Evolutionary conservation across 2,888 invertebrate genomes (phyloP).

Genomic region (Cremastinae sp.): DNA sequence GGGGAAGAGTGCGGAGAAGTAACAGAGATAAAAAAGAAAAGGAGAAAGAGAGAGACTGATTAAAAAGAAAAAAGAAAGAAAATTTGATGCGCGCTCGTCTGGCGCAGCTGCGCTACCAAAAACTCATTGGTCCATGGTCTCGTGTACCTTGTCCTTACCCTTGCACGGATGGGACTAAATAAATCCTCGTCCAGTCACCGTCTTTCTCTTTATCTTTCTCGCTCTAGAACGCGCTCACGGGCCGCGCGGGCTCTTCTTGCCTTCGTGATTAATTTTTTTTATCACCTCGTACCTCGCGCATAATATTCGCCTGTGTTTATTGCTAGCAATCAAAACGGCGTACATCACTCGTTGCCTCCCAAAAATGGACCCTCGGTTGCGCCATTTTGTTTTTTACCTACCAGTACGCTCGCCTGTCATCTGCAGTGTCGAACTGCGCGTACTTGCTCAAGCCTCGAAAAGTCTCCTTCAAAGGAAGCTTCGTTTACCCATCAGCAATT

Average conservation of each 20-base stretch:
- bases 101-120: slow-evolving; percentile 68
- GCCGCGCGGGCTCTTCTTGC: slow-evolving; percentile 12
- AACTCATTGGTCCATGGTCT: slow-evolving; percentile 65
- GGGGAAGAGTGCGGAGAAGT: slow-evolving; percentile 10
- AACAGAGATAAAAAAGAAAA: slow-evolving; percentile 41
- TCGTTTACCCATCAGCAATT: slow-evolving; percentile 33
- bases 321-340: too few relatives aligned
- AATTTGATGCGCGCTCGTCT: slow-evolving; percentile 59
- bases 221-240: slow-evolving; percentile 22
- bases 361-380: too few relatives aligned
- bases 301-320: too few relatives aligned
- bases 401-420: too few relatives aligned
- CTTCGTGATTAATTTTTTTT: neutral
- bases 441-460: too few relatives aligned
- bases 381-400: too few relatives aligned
- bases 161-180: slow-evolving; percentile 52
- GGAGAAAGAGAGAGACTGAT: slow-evolving; percentile 19
- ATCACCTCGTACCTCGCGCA: too few relatives aligned
- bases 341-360: too few relatives aligned
- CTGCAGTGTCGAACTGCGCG: too few relatives aligned
- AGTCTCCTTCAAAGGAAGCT: slow-evolving; percentile 1
- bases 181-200: slow-evolving; percentile 32
- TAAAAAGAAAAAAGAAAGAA: slow-evolving; percentile 49
- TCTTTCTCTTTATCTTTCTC: slow-evolving; percentile 12
- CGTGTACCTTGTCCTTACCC: slow-evolving; percentile 52